phyloP scores from a whole-genome alignment of 1,140 invertebrate genomes.

The Ceratoteleas bidentatus region DNA sequence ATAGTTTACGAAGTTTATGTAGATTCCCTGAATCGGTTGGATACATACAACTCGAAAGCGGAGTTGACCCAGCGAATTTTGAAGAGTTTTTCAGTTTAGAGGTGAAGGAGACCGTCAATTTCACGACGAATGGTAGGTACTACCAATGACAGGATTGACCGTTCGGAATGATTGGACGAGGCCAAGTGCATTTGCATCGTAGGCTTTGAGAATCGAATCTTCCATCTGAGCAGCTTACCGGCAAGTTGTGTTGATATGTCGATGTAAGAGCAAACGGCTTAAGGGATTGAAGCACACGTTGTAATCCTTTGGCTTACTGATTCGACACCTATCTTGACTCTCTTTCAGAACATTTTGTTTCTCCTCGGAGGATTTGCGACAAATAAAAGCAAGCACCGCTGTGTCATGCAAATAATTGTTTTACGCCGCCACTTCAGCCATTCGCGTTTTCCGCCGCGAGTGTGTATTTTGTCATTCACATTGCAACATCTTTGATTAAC shows the following conservation, averaged over 20 bases:
- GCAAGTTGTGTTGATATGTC: conserved; percentile 29
- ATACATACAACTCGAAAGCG: too few relatives aligned
- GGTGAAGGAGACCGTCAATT: too few relatives aligned
- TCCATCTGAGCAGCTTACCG: conserved; percentile 17
- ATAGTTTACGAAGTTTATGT: too few relatives aligned
- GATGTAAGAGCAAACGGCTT: conserved; percentile 51
- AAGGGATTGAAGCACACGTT: conserved; percentile 50
- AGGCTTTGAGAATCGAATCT: conserved; percentile 36
- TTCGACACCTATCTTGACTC: conserved; percentile 36
- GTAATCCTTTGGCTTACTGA: conserved; percentile 44
- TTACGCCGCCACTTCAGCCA: background rate
- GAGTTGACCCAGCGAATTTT: too few relatives aligned
- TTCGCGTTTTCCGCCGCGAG: too few relatives aligned
- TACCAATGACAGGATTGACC: background rate
- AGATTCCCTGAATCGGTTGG: too few relatives aligned
- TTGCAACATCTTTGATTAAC: too few relatives aligned
- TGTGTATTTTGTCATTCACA: too few relatives aligned
- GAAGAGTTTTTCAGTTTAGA: too few relatives aligned
- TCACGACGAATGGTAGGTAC: too few relatives aligned
- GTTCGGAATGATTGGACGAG: background rate
- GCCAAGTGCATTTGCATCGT: conserved; percentile 22
- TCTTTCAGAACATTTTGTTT: conserved; percentile 17
- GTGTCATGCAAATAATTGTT: background rate
- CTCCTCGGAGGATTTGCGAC: background rate
- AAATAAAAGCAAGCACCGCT: background rate